Percentiles rank a stretch among this genome's conserved stretches.
phyloP scores from a whole-genome alignment of 2,888 invertebrate species.

The Homarus gammarus region DNA sequence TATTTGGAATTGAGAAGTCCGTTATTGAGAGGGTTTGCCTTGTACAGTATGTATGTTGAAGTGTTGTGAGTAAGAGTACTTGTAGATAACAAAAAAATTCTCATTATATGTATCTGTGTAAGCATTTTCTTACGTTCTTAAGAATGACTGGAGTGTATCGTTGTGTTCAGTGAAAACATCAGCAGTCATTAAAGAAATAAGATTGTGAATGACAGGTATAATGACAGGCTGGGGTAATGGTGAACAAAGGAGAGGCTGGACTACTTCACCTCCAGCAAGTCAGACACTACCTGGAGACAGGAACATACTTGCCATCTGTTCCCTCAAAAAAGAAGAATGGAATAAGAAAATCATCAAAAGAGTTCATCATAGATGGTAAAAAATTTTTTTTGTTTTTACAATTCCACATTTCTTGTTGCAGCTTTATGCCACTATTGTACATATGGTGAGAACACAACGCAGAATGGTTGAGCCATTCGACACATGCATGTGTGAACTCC shows the following conservation, averaged over 20 bases:
- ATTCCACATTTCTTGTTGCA: no score
- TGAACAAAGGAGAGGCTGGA: background rate
- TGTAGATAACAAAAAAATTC: background rate
- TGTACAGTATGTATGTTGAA: background rate
- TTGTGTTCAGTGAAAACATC: background rate
- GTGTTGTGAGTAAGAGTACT: background rate
- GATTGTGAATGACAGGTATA: background rate
- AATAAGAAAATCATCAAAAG: constrained; percentile 12
- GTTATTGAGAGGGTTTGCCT: no score
- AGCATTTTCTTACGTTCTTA: no score
- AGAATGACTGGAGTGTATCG: no score
- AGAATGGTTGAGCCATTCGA: no score
- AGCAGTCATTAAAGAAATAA: background rate
- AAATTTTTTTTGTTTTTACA: no score
- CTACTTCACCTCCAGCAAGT: background rate
- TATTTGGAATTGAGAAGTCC: no score
- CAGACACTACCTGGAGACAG: constrained; percentile 17
- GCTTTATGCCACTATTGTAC: no score
- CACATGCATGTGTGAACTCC: no score
- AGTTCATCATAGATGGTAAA: constrained; percentile 13
- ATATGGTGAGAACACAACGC: no score
- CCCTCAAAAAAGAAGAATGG: background rate
- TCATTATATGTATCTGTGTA: no score
- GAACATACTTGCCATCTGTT: background rate
- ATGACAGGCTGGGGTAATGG: constrained; percentile 17